Percentiles rank a stretch among this genome's conserved stretches.
These are phyloP conservation scores for Helicoverpa zea DNA, from an alignment of 1,140 invertebrate species.

Conservation along the genomic window DNA sequence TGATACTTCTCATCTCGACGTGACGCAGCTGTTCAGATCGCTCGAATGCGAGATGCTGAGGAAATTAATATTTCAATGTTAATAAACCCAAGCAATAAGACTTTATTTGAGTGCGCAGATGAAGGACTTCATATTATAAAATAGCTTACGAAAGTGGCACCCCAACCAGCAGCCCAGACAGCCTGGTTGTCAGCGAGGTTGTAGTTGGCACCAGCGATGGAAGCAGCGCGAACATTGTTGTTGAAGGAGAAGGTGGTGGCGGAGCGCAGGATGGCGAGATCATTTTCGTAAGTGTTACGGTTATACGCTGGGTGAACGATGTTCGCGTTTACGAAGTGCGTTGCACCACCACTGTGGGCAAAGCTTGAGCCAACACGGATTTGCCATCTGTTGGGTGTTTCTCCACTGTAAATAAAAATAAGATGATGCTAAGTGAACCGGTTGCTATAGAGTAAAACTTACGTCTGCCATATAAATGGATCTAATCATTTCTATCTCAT, in stretches of 20 bases:
- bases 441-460: background rate
- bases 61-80: too few species aligned
- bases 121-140: too few species aligned
- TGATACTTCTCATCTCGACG: conserved; percentile 33
- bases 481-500: too few species aligned
- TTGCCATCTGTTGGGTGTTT: conserved; percentile 43
- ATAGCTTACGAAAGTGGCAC: conserved; percentile 62
- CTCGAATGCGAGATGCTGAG: too few species aligned
- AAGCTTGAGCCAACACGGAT: conserved; percentile 63
- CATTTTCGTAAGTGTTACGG: conserved; percentile 86
- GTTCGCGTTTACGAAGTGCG: conserved; percentile 60
- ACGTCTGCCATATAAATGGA: too few species aligned
- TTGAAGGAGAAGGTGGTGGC: conserved; percentile 79
- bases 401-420: background rate
- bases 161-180: conserved; percentile 69
- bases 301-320: conserved; percentile 87
- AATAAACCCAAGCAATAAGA: too few species aligned
- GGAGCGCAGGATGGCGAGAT: conserved; percentile 89
- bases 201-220: conserved; percentile 66
- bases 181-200: conserved; percentile 62
- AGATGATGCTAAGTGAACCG: too few species aligned
- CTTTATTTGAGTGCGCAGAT: too few species aligned
- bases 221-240: conserved; percentile 55
- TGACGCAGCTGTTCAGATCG: conserved; percentile 43
- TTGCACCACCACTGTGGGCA: conserved; percentile 63